A percentile compares a stretch with the other conserved stretches of the same genome.
phyloP scores from a whole-genome alignment of 2,888 invertebrate species.

The Sympetrum striolatum region DNA sequence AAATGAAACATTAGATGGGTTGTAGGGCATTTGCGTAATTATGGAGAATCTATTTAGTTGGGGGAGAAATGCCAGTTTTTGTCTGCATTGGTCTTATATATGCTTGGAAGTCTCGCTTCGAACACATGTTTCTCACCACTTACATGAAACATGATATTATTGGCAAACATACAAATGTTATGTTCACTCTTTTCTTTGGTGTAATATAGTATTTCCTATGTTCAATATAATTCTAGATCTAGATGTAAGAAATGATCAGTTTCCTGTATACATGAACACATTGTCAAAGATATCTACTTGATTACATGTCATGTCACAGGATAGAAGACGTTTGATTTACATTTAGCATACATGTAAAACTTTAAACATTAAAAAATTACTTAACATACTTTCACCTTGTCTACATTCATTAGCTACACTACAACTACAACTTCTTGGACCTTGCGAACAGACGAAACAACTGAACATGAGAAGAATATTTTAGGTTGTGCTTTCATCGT shows the following conservation, averaged over 20 bases:
- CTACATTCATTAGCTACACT: slow-evolving; percentile 35
- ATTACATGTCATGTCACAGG: slow-evolving; percentile 6
- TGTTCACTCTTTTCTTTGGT: slow-evolving; percentile 21
- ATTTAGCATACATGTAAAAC: slow-evolving; percentile 35
- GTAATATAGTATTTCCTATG: slow-evolving; percentile 19
- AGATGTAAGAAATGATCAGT: slow-evolving; percentile 2
- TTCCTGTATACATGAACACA: slow-evolving; percentile 39
- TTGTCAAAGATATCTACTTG: slow-evolving; percentile 22
- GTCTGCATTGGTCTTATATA: not conserved
- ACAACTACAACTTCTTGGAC: not conserved
- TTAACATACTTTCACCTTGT: slow-evolving; percentile 29
- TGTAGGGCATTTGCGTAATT: no score
- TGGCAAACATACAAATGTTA: slow-evolving; percentile 29
- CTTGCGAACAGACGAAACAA: not conserved
- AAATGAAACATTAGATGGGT: no score
- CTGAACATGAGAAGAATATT: not conserved
- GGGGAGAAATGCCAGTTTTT: not conserved
- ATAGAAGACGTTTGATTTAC: slow-evolving; percentile 14
- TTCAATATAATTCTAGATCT: slow-evolving; percentile 1
- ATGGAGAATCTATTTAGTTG: no score
- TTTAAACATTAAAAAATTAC: slow-evolving; percentile 38
- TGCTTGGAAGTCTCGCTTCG: slow-evolving; percentile 1
- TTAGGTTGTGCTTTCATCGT: no score
- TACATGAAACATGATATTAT: slow-evolving; percentile 24
- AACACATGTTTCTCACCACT: slow-evolving; percentile 25